Percentiles rank a stretch among this genome's conserved stretches.
phyloP scores from a whole-genome alignment of 2,888 invertebrate genomes.

The Volucella inflata region DNA sequence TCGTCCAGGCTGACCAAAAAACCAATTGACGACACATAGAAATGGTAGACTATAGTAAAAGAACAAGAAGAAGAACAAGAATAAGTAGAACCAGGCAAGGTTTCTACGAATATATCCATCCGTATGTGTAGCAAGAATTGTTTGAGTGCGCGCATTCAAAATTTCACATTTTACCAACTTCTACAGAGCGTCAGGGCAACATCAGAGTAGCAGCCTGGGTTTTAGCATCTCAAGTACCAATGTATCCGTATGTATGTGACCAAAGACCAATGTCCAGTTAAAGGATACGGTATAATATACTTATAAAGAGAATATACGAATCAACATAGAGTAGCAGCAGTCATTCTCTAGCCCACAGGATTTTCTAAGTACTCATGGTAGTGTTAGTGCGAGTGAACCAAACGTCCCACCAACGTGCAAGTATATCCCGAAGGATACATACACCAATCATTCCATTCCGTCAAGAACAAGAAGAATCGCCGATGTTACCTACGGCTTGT shows the following conservation, averaged over 20 bases:
- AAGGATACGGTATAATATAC: slow-evolving; percentile 42
- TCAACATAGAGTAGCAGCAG: slow-evolving; percentile 32
- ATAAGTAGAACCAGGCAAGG: slow-evolving; percentile 49
- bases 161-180: slow-evolving; percentile 71
- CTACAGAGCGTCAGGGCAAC: too few species aligned
- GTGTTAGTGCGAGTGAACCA: slow-evolving; percentile 24
- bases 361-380: slow-evolving; percentile 56
- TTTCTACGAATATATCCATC: background rate
- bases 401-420: slow-evolving; percentile 35
- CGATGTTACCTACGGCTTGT: slow-evolving; percentile 65
- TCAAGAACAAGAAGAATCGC: slow-evolving; percentile 71
- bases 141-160: slow-evolving; percentile 74
- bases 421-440: slow-evolving; percentile 62
- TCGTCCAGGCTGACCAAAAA: slow-evolving; percentile 5
- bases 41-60: slow-evolving; percentile 54
- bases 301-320: slow-evolving; percentile 32
- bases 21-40: slow-evolving; percentile 38
- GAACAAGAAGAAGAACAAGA: slow-evolving; percentile 50
- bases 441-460: slow-evolving; percentile 72
- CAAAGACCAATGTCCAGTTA: slow-evolving; percentile 73
- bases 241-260: slow-evolving; percentile 50
- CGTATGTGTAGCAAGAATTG: slow-evolving; percentile 54
- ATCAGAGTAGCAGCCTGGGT: slow-evolving; percentile 32
- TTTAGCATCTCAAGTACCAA: slow-evolving; percentile 49
- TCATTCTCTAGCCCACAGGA: slow-evolving; percentile 59